Evolutionary conservation across 2,797 vertebrate species (phyloP).

Genomic region (Xerus rutilus): DNA sequence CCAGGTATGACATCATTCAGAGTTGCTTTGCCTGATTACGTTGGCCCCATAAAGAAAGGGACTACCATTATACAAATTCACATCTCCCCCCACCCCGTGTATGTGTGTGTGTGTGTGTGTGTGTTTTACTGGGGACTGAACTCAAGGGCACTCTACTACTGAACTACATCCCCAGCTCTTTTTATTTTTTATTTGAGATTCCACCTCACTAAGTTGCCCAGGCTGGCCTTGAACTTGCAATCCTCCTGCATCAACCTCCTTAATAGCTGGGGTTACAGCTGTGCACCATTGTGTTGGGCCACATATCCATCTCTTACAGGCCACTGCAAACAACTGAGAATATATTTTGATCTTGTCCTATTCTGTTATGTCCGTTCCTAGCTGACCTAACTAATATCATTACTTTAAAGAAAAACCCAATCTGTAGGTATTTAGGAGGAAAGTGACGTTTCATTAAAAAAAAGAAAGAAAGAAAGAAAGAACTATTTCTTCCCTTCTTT

Average conservation of each 20-base stretch:
- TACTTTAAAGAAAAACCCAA: not conserved
- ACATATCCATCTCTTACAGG: not conserved
- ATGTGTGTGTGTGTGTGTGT: too few relatives aligned
- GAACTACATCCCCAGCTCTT: too few relatives aligned
- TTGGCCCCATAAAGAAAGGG: not conserved
- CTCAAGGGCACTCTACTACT: too few relatives aligned
- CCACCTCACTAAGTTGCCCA: too few relatives aligned
- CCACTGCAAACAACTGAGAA: not conserved
- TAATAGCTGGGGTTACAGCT: too few relatives aligned
- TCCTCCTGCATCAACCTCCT: too few relatives aligned
- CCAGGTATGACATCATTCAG: not conserved
- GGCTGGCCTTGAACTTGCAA: too few relatives aligned
- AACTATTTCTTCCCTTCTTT: not conserved
- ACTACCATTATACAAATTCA: not conserved
- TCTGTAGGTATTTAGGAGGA: not conserved
- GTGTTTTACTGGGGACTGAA: too few relatives aligned
- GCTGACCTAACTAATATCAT: not conserved
- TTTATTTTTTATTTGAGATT: too few relatives aligned
- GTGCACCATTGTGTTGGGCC: too few relatives aligned
- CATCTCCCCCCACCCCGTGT: too few relatives aligned
- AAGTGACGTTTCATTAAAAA: not conserved
- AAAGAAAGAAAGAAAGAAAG: not conserved
- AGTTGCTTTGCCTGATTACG: not conserved
- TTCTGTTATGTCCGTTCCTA: not conserved
- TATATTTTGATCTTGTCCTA: not conserved